Evolutionary conservation across 1,140 invertebrate genomes (phyloP), one percentile per base, ranked within the genome.

Genomic region (Drosophila rhopaloa): DNA sequence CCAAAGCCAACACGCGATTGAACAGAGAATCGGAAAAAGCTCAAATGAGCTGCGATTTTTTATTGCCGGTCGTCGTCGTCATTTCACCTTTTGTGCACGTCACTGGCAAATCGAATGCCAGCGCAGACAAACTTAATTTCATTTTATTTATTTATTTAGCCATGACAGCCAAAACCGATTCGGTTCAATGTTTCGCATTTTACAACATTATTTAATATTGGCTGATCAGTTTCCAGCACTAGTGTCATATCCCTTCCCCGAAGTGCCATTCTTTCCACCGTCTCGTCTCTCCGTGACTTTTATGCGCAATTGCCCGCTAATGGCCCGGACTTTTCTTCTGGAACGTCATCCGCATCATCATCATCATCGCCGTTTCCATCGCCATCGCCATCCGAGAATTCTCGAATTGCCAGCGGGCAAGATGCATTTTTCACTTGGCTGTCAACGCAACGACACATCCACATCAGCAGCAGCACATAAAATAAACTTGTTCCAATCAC

Each of bases 121-220:
- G 55, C 48, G 74, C 57, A 58, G 66, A 68, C 79, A 79, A 82
- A 88, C 76, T 88, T 79, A 86, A 86, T 86, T 83, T 61, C 59
- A 77, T 88, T 86, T 86, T 79, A 86, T 86, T 84, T 82, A 82
- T 81, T 83, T 86, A 85, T 86, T 86, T 86, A 73, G 68, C 75
- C 76, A 58, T 81, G 75, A 77, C 75, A 74, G 75, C 72, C 63
- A 89, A 70, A 81, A 58, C 44, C 67, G 67, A 71, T 58, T 70
- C 79, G 60, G 53, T 82, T 79, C 83, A 71, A 86, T 86, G 79
- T 86, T 67, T 86, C 71, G 79, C 54, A 59, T 89, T 89, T 89
- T 84, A 89, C 80, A 89, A 89, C 84, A 89, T 89, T 89, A 89
- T 89, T 89, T 89, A 89, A 89, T 90, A 89, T 90, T 89, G 84